Conservation (phyloP, 1,140 invertebrate species). For the Trichonephila inaurata region DNA sequence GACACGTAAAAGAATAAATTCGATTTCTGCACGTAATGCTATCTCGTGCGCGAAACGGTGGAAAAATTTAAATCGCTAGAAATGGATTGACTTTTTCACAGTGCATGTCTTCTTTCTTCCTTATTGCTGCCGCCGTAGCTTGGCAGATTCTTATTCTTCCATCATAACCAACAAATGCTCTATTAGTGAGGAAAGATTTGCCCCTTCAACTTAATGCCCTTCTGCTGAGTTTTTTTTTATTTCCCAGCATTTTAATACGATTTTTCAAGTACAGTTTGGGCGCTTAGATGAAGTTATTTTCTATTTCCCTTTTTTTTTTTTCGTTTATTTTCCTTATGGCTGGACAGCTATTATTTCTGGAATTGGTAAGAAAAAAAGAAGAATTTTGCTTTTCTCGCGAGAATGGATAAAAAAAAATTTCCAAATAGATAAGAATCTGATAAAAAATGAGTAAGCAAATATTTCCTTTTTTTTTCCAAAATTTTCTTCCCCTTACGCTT, state of each 20-base stretch:
- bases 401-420: not conserved
- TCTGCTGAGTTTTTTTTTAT: not conserved
- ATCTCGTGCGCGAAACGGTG: not conserved
- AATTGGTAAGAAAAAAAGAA: not conserved
- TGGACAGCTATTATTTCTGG: not conserved
- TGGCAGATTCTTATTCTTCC: not conserved
- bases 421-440: not conserved
- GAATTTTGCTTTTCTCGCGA: not conserved
- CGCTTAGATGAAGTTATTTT: not conserved
- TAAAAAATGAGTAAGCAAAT: conserved; percentile 16
- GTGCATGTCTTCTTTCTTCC: not conserved
- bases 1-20: conserved; percentile 20
- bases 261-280: not conserved
- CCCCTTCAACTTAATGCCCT: not conserved
- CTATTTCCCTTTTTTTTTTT: not conserved
- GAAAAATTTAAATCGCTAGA: conserved; percentile 32
- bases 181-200: conserved; percentile 21
- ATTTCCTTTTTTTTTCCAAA: not conserved
- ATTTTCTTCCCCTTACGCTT: not conserved
- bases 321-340: not conserved
- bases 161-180: conserved; percentile 27
- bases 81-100: conserved; percentile 24
- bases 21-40: not conserved
- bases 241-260: not conserved
- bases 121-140: not conserved